A percentile compares a stretch with the other conserved stretches of the same genome.
These are phyloP conservation scores for Nipponacmea schrenckii DNA, from an alignment of 2,888 invertebrate species.

Conservation along the genomic window DNA sequence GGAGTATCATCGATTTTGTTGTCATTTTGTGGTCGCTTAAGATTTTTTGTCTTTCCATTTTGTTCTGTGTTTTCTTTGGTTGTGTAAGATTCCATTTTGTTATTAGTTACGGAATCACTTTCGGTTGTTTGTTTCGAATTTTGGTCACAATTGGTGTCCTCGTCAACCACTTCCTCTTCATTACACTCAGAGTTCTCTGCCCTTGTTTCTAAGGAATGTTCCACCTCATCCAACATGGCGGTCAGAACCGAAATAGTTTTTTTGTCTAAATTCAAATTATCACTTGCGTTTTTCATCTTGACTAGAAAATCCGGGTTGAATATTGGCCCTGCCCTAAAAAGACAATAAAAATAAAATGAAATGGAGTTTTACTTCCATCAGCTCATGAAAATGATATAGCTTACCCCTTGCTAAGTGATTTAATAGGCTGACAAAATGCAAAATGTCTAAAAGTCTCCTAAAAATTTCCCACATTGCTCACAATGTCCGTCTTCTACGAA, in stretches of 20 bases:
- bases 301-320: slow-evolving; percentile 17
- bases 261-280: slow-evolving; percentile 9
- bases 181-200: background rate
- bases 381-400: too few relatives aligned
- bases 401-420: too few relatives aligned
- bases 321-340: slow-evolving; percentile 23
- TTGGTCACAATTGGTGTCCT: slow-evolving; percentile 23
- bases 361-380: background rate
- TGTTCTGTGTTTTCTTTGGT: too few relatives aligned
- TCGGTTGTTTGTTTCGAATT: slow-evolving; percentile 35
- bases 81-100: too few relatives aligned
- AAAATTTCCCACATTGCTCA: too few relatives aligned
- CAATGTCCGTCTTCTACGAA: too few relatives aligned
- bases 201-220: slow-evolving; percentile 8
- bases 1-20: slow-evolving; percentile 43
- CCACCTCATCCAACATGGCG: slow-evolving; percentile 18
- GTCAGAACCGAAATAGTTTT: background rate
- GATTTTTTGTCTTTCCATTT: too few relatives aligned
- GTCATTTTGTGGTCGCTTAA: slow-evolving; percentile 32
- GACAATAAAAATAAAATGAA: background rate
- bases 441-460: too few relatives aligned
- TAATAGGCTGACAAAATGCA: too few relatives aligned
- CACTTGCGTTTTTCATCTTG: slow-evolving; percentile 7
- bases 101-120: too few relatives aligned
- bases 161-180: too few relatives aligned